Base-by-base conservation (phyloP, 1,140 invertebrate species). In the Temnothorax longispinosus region DNA sequence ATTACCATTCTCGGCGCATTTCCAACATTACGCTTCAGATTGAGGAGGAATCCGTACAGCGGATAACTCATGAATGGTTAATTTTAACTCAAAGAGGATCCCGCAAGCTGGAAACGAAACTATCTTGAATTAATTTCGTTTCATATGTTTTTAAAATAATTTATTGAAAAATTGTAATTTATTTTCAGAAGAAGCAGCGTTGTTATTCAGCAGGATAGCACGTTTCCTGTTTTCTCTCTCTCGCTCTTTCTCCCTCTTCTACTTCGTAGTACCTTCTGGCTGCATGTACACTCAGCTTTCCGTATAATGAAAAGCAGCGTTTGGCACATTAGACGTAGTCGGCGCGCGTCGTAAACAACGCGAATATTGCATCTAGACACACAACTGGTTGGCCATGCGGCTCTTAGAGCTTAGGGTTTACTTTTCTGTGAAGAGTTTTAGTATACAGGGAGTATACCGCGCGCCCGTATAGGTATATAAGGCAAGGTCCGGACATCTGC, bases 231-330 rank as follows among this genome's bases (percentile, higher is more conserved):
- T 65, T 3, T 64, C n/a, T 62, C 32, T 52, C 41, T 62, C 13
- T 44, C 35, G 71, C 27, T 71, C 27, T 67, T 21, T 65, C 5
- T 18, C 8, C 18, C 13, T 60, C n/a, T n/a, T 3, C 2, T 38
- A 27, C 2, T 11, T 32, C 11, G 21, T 18, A 21, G 32, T 65
- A 5, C 15, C 38, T 58, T 32, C 35, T 74, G 27, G 8, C 27
- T 62, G 10, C 15, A 21, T 41, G 7, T 60, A 47, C 52, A 15
- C 27, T 4, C 52, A 50, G 56, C 58, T 71, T 78, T 56, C 5
- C 47, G 60, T n/a, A 56, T 88, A 75, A 88, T 85, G 72, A 78
- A 78, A 88, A 85, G 52, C 88, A 18, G 10, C 87, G 88, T 87
- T 85, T 78, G 65, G 7, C 58, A 41, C 32, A 35, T 60, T 50